phyloP scores from a whole-genome alignment of 2,113 vertebrate genomes.

The Rhadina sibilatrix region DNA sequence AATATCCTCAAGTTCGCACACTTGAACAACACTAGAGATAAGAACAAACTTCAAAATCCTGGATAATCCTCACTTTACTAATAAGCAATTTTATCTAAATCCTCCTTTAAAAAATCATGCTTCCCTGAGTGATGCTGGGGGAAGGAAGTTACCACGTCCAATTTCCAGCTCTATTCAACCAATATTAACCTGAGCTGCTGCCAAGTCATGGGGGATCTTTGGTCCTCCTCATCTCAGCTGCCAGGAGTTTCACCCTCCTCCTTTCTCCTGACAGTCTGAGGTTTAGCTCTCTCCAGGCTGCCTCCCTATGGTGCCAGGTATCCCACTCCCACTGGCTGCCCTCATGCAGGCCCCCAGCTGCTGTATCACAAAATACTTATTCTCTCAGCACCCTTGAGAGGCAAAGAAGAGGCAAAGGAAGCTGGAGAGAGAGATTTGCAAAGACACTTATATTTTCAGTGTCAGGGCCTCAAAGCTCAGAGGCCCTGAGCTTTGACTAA shows the following conservation, averaged over 20 bases:
- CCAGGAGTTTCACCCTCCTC: neutral
- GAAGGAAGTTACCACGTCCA: conserved; percentile 40
- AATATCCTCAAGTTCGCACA: conserved; percentile 43
- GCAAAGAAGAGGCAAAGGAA: neutral
- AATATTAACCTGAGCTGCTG: neutral
- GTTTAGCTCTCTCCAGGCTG: neutral
- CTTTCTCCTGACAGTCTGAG: neutral
- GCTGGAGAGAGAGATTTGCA: neutral
- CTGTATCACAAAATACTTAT: neutral
- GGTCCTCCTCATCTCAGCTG: neutral
- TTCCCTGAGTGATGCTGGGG: conserved; percentile 18
- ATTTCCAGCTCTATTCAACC: conserved; percentile 33
- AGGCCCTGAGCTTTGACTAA: neutral
- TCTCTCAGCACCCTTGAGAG: neutral
- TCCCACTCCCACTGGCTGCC: neutral
- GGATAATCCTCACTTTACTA: conserved; percentile 73
- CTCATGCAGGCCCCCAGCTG: fast-evolving
- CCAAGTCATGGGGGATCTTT: neutral
- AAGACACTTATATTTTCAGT: fast-evolving
- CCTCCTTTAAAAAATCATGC: conserved; percentile 53
- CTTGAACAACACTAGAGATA: conserved; percentile 50
- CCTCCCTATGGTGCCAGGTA: neutral
- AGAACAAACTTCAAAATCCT: conserved; percentile 72
- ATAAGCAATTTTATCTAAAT: conserved; percentile 75
- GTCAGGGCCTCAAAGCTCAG: too few relatives aligned